Conservation (phyloP, 2,797 vertebrate species). For the Cossypha niveicapilla region DNA sequence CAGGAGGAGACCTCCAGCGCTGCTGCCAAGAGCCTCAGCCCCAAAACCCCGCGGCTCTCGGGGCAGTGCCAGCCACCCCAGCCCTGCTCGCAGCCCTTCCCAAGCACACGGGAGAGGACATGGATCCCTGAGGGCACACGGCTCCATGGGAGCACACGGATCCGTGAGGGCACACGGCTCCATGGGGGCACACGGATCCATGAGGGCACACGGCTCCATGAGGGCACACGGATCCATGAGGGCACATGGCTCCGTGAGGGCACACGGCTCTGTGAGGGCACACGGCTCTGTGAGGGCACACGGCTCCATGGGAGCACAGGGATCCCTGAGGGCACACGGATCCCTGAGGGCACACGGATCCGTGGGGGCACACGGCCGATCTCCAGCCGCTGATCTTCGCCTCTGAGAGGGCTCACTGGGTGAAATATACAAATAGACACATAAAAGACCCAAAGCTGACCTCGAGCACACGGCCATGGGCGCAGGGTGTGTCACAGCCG, state of each 20-base stretch:
- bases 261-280: no score
- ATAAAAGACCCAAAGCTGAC: background rate
- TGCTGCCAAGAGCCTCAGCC: fast-evolving
- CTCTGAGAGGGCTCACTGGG: background rate
- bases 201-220: background rate
- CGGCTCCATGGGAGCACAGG: fast-evolving
- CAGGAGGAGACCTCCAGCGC: background rate
- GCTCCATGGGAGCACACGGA: no score
- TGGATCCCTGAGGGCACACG: background rate
- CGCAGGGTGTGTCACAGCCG: fast-evolving
- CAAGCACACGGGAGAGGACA: no score
- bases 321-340: fast-evolving
- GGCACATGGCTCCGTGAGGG: fast-evolving
- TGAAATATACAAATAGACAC: no score
- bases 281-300: background rate
- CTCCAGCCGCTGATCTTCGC: background rate
- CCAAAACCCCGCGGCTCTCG: fast-evolving
- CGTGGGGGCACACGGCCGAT: background rate
- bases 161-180: no score
- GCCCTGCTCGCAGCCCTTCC: no score
- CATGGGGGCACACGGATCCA: no score
- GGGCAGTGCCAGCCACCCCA: fast-evolving
- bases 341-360: no score
- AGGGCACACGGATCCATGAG: no score
- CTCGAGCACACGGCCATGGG: no score